Evolutionary conservation across 2,113 vertebrate genomes (phyloP).

Genomic region (Embiotoca jacksoni): DNA sequence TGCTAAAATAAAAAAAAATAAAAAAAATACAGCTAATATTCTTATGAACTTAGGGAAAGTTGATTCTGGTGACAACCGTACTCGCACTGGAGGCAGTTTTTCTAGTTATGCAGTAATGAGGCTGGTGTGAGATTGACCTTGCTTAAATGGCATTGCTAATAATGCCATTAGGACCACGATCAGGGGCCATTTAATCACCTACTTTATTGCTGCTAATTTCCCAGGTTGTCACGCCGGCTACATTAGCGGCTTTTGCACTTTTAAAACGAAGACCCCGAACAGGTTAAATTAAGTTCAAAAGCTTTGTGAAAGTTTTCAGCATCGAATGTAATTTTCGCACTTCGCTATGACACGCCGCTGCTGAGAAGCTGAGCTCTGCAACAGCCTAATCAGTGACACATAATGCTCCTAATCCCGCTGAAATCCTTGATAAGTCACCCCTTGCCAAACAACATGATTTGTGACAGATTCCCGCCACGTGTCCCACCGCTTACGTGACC

Average conservation of each 20-base stretch:
- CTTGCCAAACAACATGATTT: constrained; percentile 45
- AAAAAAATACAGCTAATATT: background rate
- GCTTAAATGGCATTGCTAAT: constrained; percentile 77
- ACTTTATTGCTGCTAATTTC: constrained; percentile 52
- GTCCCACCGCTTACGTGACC: constrained; percentile 33
- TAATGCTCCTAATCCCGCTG: constrained; percentile 39
- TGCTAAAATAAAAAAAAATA: background rate
- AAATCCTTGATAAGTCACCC: constrained; percentile 38
- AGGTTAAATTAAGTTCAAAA: constrained; percentile 21
- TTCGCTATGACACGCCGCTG: constrained; percentile 11
- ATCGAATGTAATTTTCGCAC: constrained; percentile 16
- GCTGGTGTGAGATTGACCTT: constrained; percentile 76
- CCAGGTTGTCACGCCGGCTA: constrained; percentile 20
- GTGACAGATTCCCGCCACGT: constrained; percentile 37
- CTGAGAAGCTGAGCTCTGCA: constrained; percentile 23
- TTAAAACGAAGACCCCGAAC: constrained; percentile 34
- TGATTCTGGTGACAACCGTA: constrained; percentile 27
- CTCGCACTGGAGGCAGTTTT: constrained; percentile 43
- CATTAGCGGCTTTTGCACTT: constrained; percentile 43
- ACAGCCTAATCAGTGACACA: constrained; percentile 40
- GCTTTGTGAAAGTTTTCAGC: constrained; percentile 5
- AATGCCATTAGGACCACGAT: constrained; percentile 67
- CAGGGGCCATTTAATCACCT: constrained; percentile 67
- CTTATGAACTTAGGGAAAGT: constrained; percentile 23
- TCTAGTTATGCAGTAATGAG: constrained; percentile 61